These are phyloP conservation scores for Bombyx mori DNA, from an alignment of 1,140 invertebrate genomes.

Conservation along the genomic window ASM3026992v2 NC_085107.1:9876501-9877000, in stretches of 20 bases:
- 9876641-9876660: constrained; percentile 87
- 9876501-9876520: neutral
- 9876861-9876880: too few relatives aligned
- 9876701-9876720: constrained; percentile 80
- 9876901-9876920: too few relatives aligned
- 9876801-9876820: too few relatives aligned
- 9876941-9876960: constrained; percentile 74
- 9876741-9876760: too few relatives aligned
- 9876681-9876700: constrained; percentile 89
- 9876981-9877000: constrained; percentile 80
- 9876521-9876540: neutral
- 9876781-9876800: too few relatives aligned
- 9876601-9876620: constrained; percentile 91
- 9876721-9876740: neutral
- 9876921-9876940: too few relatives aligned
- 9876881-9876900: too few relatives aligned
- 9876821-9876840: too few relatives aligned
- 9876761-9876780: too few relatives aligned
- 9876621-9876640: constrained; percentile 89
- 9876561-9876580: constrained; percentile 83
- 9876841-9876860: too few relatives aligned
- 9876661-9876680: constrained; percentile 88
- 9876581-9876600: constrained; percentile 87
- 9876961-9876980: constrained; percentile 78
- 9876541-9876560: neutral